Percentiles rank a stretch among this genome's conserved stretches.
These are phyloP conservation scores for Nannospalax galili DNA, from an alignment of 2,113 vertebrate species.

Conservation along the genomic window DNA sequence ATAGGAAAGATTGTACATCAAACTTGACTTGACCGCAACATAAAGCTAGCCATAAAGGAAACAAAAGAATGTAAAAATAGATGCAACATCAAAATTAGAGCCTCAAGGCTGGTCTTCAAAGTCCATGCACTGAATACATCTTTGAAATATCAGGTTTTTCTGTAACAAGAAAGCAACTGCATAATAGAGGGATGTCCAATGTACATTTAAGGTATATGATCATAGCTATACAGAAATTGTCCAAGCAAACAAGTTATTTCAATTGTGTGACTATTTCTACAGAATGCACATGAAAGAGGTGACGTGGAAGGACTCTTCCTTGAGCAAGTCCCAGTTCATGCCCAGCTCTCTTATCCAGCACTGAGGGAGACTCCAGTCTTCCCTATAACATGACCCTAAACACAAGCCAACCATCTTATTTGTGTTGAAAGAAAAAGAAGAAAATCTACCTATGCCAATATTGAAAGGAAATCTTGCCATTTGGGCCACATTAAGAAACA, in stretches of 20 bases:
- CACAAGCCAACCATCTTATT: not conserved
- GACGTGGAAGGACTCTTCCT: not conserved
- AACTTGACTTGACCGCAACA: not conserved
- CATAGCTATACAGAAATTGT: not conserved
- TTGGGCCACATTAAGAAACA: not conserved
- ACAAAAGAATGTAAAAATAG: not conserved
- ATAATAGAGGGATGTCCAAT: not conserved
- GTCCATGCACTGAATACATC: not conserved
- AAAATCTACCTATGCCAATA: not conserved
- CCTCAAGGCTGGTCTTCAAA: not conserved
- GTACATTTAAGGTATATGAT: not conserved
- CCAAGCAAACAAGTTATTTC: not conserved
- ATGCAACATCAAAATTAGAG: not conserved
- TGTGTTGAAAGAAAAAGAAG: not conserved
- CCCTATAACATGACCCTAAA: not conserved
- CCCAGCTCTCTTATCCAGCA: not conserved
- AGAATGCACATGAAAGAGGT: conserved; percentile 12
- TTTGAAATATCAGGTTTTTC: conserved; percentile 9
- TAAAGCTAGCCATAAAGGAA: not conserved
- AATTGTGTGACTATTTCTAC: not conserved
- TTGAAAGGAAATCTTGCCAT: not conserved
- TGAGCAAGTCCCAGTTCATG: not conserved
- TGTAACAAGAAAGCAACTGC: not conserved
- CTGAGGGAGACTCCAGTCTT: not conserved
- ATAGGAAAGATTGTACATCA: not conserved